A percentile compares a stretch with the other conserved stretches of the same genome.
These are phyloP conservation scores for Nemopilema nomurai DNA, from an alignment of 30 jellyfish, hydroid and myxozoan genomes.

Conservation along the genomic window DNA sequence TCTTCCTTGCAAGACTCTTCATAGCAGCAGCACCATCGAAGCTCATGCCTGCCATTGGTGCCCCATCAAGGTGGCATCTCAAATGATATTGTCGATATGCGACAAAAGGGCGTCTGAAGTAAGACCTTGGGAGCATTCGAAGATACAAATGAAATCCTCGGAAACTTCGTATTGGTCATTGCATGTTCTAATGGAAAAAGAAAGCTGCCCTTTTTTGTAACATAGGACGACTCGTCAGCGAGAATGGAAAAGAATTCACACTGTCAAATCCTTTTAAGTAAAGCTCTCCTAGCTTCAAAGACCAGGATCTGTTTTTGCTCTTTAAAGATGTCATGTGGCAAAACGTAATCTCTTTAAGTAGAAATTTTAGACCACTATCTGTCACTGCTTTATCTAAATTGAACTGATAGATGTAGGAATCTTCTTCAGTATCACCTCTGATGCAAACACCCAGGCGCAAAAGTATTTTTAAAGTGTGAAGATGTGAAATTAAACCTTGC, in stretches of 20 bases:
- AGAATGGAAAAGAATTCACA: slow-evolving; percentile 35
- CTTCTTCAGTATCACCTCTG: slow-evolving; percentile 37
- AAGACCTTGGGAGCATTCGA: slow-evolving; percentile 50
- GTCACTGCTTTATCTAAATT: slow-evolving; percentile 43
- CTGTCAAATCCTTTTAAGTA: slow-evolving; percentile 20
- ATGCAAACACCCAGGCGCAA: slow-evolving; percentile 56
- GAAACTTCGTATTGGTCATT: slow-evolving; percentile 26
- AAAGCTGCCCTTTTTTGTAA: slow-evolving; percentile 24
- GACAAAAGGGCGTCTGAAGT: slow-evolving; percentile 37
- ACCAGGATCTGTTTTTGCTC: slow-evolving; percentile 57
- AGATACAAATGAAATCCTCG: slow-evolving; percentile 48
- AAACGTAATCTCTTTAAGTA: slow-evolving; percentile 40
- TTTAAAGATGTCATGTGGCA: slow-evolving; percentile 54
- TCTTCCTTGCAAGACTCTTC: slow-evolving; percentile 26
- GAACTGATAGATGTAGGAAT: slow-evolving; percentile 55
- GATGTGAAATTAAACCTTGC: slow-evolving; percentile 64
- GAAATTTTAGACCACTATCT: slow-evolving; percentile 42
- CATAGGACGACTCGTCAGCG: slow-evolving; percentile 27
- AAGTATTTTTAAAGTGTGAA: slow-evolving; percentile 51
- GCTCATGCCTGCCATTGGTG: slow-evolving; percentile 45
- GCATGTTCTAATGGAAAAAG: slow-evolving; percentile 40
- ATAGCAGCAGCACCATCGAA: slow-evolving; percentile 68
- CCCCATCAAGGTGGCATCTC: slow-evolving; percentile 13
- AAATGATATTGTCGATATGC: slow-evolving; percentile 27
- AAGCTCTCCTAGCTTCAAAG: slow-evolving; percentile 38